Evolutionary conservation across 2,888 invertebrate species (phyloP), one percentile per base, ranked within the genome.

Genomic region (Argyra leucocephala): DNA sequence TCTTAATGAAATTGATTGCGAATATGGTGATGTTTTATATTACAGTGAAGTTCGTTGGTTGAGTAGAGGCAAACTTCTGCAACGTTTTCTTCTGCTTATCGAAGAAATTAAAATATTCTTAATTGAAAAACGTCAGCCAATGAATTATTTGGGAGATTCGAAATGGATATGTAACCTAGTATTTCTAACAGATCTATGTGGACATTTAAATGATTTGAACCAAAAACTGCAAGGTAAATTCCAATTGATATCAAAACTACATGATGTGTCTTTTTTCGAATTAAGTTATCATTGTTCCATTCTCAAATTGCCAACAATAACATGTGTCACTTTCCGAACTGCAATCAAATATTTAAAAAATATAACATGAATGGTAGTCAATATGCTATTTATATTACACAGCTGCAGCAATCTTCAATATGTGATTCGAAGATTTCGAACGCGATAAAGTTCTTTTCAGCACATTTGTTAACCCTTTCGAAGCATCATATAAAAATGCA

Each of bases 31-130:
- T 57, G 57, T 21, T 6, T 21, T 57, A 9, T 57, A 57, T 21
- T 10, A 24, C 24, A 48, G 37, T 22, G 48, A 62, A 62, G 62
- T 31, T n/a, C 31, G 31, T 18, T 62, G 62, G 22, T 48, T 62
- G 23, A n/a, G 61, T 26, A 61, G 22, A 23, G 59, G 22, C 10
- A 59, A 59, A 59, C 22, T 59, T 12, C 22, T 59, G 22, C 21
- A 59, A 59, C 59, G 59, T 12, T 59, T 59, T 59, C 22, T 21
- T 21, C 9, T 21, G 9, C 57, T 57, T 6, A 21, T 57, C 2
- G 21, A n/a, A 21, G 57, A 57, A 57, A 57, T 57, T 57, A 57
- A 57, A 57, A 21, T 21, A 21, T 57, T 57, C 5, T 57, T 57
- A 57, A 57, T 57, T 57, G n/a, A 57, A 57, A 57, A 57, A 57